Conservation (phyloP, 2,113 vertebrate genomes). For the Geococcyx californianus region DNA sequence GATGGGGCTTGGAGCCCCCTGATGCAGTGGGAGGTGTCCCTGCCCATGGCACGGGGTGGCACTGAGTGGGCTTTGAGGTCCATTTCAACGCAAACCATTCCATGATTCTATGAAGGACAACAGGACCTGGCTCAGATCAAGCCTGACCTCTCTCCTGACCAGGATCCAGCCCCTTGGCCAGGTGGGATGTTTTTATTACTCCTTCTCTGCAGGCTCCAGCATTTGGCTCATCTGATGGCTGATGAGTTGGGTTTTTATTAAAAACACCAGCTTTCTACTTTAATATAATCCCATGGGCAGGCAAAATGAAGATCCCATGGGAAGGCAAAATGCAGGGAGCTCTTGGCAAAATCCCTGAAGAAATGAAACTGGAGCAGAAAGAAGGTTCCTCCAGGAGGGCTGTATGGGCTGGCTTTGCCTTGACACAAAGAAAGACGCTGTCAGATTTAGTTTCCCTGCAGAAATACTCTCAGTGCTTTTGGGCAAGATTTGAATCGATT, state of each 20-base stretch:
- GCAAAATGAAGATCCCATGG: background rate
- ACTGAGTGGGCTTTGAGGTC: no score
- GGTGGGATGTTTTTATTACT: background rate
- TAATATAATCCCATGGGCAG: background rate
- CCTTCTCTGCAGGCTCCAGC: background rate
- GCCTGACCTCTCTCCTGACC: background rate
- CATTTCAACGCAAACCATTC: no score
- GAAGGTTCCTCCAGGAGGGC: background rate
- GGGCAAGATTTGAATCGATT: background rate
- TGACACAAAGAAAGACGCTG: background rate
- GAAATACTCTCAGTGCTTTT: background rate
- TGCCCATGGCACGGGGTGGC: no score
- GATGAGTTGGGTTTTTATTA: background rate
- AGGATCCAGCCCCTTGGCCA: background rate
- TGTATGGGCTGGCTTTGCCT: background rate
- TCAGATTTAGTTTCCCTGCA: background rate
- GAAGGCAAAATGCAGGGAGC: background rate
- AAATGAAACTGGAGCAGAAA: background rate
- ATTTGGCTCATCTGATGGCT: background rate
- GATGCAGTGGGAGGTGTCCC: no score
- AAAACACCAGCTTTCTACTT: background rate
- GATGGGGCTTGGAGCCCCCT: no score
- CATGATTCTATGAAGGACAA: background rate
- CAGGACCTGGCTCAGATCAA: background rate
- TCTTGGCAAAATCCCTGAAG: background rate